Base-by-base conservation (phyloP, 2,113 vertebrate genomes). In the Dasyornis broadbenti region DNA sequence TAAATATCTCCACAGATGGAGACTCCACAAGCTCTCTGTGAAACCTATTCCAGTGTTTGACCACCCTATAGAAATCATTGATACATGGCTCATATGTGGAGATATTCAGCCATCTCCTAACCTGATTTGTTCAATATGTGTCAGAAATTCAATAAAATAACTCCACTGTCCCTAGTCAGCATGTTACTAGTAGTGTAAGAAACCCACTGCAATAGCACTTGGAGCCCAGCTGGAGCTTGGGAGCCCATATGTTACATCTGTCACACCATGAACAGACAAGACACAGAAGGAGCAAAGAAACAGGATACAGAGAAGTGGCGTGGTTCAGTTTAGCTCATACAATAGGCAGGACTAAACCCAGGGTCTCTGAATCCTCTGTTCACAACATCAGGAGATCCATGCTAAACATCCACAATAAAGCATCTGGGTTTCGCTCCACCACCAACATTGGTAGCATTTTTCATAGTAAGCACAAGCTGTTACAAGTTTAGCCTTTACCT, bases 111-210 rank as follows among this genome's bases (percentile, higher is more conserved):
- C 24, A 49, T 31, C 16, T 49, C 69, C 35, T 53, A 56, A 71
- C 13, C 13, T 4, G 11, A 77, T 57, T 77, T 61, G 33, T 44
- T 59, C 9, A 2, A 33, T 2, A 0, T 3, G 4, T 16, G 4
- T 60, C 40, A 89, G 64, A 75, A 78, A 56, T 52, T 2, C 77
- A 57, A 83, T 11, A 9, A 40, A 84, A 6, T 81, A 81, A 90
- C 33, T 54, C 33, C 27, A 24, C 42, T 22, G 21, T 24, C 35
- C 53, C 52, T 42, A 64, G 33, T 56, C 42, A 81, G 35, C 6
- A 10, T 4, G 19, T 64, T 82, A 54, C 52, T 8, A 14, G 44
- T 71, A 40, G 10, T 49, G 17, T 20, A 77, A 86, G 59, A 82
- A 91, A 40, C 54, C 60, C 63, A 68, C 50, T 45, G 54, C 78